Evolutionary conservation across 2,797 vertebrate genomes (phyloP).

Genomic region (Urosaurus nigricauda): DNA sequence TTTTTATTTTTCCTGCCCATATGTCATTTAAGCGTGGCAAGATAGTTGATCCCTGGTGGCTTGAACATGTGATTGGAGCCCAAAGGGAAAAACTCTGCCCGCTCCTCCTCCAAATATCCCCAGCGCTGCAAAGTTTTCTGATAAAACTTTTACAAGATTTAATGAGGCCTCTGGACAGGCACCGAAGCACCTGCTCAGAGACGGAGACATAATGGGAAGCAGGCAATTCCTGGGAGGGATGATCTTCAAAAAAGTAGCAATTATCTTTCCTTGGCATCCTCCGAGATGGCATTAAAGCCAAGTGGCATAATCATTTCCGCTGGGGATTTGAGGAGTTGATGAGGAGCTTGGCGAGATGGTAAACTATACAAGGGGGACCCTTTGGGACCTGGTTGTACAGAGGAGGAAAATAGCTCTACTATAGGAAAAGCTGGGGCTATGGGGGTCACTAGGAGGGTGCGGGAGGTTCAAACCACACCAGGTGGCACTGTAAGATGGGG

Average conservation of each 20-base stretch:
- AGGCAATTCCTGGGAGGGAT: not conserved
- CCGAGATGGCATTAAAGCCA: slow-evolving; percentile 7
- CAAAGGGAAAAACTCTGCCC: not conserved
- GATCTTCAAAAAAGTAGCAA: not conserved
- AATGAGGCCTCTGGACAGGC: slow-evolving; percentile 28
- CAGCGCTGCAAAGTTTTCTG: slow-evolving; percentile 27
- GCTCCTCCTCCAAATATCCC: not conserved
- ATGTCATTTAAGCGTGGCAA: not conserved
- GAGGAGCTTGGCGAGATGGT: not conserved
- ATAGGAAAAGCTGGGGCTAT: not conserved
- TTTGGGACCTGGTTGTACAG: not conserved
- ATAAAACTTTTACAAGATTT: slow-evolving; percentile 27
- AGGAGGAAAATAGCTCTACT: not conserved
- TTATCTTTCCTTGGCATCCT: not conserved
- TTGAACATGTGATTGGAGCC: not conserved
- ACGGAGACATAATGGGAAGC: not conserved
- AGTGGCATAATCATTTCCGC: fast-evolving
- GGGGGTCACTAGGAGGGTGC: no score
- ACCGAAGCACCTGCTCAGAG: not conserved
- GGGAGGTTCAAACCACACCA: no score
- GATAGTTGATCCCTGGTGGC: not conserved
- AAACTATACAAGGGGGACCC: not conserved
- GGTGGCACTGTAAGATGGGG: no score
- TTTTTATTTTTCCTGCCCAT: not conserved
- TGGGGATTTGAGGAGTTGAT: not conserved